These are phyloP conservation scores for Gobio occitaniae DNA, from an alignment of 2,797 vertebrate species.

Conservation along the genomic window DNA sequence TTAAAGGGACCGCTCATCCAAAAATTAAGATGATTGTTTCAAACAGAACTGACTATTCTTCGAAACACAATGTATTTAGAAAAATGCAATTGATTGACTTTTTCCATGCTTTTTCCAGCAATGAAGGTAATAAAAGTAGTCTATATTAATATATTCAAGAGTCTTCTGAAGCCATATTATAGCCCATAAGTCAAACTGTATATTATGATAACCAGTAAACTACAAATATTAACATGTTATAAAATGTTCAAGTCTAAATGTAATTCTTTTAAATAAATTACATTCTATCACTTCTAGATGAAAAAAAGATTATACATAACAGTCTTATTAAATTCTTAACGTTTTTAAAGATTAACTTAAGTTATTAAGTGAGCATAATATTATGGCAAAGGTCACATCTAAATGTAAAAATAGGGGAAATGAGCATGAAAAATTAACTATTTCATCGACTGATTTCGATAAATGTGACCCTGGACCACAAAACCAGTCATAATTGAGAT, in stretches of 20 bases:
- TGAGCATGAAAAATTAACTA: not conserved
- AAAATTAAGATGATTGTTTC: constrained; percentile 1
- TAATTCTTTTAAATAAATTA: not conserved
- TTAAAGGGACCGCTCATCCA: constrained; percentile 28
- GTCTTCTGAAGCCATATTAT: not conserved
- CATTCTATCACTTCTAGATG: not conserved
- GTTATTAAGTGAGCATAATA: not conserved
- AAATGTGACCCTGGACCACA: too few species aligned
- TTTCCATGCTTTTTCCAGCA: not conserved
- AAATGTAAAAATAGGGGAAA: not conserved
- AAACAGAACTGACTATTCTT: not conserved
- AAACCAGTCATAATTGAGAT: too few species aligned
- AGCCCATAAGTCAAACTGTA: not conserved
- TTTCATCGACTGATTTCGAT: not conserved
- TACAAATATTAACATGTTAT: not conserved
- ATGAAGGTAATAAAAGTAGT: not conserved
- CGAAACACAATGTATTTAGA: not conserved
- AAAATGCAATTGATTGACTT: not conserved
- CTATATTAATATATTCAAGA: not conserved
- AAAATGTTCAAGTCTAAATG: not conserved
- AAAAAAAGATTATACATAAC: not conserved
- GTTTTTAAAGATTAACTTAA: not conserved
- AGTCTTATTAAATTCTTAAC: not conserved
- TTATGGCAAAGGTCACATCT: not conserved
- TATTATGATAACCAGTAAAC: not conserved